These are phyloP conservation scores for Stramonita haemastoma DNA, from an alignment of 2,888 invertebrate genomes.

Conservation along the genomic window DNA sequence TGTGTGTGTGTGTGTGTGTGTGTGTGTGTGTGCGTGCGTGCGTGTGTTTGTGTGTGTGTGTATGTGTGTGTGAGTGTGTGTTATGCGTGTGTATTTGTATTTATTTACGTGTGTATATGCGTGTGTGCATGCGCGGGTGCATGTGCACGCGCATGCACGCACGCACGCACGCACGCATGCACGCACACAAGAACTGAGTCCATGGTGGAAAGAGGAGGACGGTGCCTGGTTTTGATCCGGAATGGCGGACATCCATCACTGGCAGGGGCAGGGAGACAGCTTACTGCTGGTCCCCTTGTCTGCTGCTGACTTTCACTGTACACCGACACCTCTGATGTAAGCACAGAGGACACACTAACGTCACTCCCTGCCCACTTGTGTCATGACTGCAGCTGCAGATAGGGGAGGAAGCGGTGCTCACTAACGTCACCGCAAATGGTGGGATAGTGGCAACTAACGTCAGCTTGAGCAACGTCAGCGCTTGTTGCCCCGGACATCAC, in stretches of 20 bases:
- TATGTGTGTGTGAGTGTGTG: too few relatives aligned
- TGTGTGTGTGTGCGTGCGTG: too few relatives aligned
- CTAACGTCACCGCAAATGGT: neutral
- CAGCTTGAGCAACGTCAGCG: conserved; percentile 12
- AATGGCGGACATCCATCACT: neutral
- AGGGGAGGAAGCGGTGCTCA: neutral
- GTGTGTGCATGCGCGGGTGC: too few relatives aligned
- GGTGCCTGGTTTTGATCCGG: too few relatives aligned
- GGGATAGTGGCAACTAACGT: neutral
- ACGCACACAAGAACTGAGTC: too few relatives aligned
- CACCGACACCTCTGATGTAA: neutral
- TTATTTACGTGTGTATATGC: too few relatives aligned
- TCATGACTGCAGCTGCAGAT: neutral
- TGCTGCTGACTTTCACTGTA: neutral
- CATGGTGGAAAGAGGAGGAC: too few relatives aligned
- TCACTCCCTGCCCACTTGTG: neutral
- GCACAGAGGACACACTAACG: conserved; percentile 10
- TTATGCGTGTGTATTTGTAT: too few relatives aligned
- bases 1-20: too few relatives aligned
- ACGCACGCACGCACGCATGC: too few relatives aligned
- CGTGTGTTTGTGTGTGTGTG: too few relatives aligned
- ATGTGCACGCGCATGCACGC: too few relatives aligned
- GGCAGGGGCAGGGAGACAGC: neutral
- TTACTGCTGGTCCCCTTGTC: conserved; percentile 1
- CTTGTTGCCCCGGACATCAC: neutral